Conservation (phyloP, 1,140 invertebrate genomes). For the Elysia chlorotica region DNA sequence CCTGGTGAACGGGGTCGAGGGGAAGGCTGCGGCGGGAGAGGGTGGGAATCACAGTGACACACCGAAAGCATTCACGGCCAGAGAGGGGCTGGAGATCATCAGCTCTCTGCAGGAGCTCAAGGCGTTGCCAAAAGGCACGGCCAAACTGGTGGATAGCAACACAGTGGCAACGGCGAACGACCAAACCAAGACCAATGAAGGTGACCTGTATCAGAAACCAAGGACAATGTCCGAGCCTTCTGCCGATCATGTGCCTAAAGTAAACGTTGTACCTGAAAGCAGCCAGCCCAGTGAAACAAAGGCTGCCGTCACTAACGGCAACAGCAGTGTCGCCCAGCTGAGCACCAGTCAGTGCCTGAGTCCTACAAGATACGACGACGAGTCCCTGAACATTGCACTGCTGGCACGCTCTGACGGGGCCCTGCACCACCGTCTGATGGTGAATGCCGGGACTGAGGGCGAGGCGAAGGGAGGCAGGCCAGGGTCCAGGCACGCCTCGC, state of each 20-base stretch:
- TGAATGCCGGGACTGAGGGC: too few species aligned
- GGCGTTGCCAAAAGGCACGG: background rate
- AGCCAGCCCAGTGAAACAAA: background rate
- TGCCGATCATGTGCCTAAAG: background rate
- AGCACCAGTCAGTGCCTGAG: conserved; percentile 10
- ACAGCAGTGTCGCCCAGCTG: background rate
- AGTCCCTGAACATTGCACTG: background rate
- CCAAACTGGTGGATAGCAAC: background rate
- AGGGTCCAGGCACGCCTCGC: background rate
- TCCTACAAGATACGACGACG: too few species aligned
- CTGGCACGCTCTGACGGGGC: conserved; percentile 36
- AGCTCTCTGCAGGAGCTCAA: background rate
- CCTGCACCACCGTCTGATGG: background rate
- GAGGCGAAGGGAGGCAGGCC: background rate
- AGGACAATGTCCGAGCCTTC: background rate
- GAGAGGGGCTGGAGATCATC: background rate
- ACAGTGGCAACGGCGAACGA: background rate
- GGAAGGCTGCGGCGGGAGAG: background rate
- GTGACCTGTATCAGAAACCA: too few species aligned
- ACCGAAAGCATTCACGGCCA: background rate
- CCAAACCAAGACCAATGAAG: too few species aligned
- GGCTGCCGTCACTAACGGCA: background rate
- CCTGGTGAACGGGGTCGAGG: background rate
- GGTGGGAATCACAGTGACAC: background rate
- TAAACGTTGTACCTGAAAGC: background rate